A percentile compares a stretch with the other conserved stretches of the same genome.
phyloP scores from a whole-genome alignment of 2,888 invertebrate species.

The Laothoe populi region DNA sequence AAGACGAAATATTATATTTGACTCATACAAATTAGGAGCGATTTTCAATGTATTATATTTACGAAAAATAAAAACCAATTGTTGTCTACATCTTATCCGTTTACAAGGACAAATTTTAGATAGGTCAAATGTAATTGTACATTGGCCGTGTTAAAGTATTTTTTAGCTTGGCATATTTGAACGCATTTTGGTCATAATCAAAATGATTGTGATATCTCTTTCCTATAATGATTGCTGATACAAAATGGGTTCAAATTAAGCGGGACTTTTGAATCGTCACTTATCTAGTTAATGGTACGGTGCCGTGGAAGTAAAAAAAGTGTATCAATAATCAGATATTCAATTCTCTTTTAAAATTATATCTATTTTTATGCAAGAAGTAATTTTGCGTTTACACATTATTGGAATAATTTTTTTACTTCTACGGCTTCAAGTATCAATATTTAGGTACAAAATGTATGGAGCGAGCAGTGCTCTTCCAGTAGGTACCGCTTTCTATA shows the following conservation, averaged over 20 bases:
- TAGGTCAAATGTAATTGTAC: constrained; percentile 1
- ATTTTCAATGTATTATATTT: not conserved
- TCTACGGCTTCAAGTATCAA: constrained; percentile 1
- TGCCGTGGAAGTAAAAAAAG: not conserved
- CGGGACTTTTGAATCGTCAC: not conserved
- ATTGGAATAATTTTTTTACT: not conserved
- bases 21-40: too few relatives aligned
- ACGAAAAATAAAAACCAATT: too few relatives aligned
- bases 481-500: constrained; percentile 6
- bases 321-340: not conserved
- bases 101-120: not conserved
- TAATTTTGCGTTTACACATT: too few relatives aligned
- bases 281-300: not conserved
- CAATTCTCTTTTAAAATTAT: too few relatives aligned
- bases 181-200: constrained; percentile 19
- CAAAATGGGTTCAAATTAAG: constrained; percentile 4
- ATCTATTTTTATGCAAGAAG: too few relatives aligned
- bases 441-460: constrained; percentile 17
- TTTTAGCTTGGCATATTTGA: not conserved
- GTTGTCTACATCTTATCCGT: not conserved
- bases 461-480: constrained; percentile 8
- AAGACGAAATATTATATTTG: not conserved
- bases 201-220: constrained; percentile 18
- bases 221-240: constrained; percentile 16
- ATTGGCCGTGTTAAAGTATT: not conserved